These are phyloP conservation scores for Tympanuchus pallidicinctus DNA, from an alignment of 2,113 vertebrate species.

Conservation along the genomic window DNA sequence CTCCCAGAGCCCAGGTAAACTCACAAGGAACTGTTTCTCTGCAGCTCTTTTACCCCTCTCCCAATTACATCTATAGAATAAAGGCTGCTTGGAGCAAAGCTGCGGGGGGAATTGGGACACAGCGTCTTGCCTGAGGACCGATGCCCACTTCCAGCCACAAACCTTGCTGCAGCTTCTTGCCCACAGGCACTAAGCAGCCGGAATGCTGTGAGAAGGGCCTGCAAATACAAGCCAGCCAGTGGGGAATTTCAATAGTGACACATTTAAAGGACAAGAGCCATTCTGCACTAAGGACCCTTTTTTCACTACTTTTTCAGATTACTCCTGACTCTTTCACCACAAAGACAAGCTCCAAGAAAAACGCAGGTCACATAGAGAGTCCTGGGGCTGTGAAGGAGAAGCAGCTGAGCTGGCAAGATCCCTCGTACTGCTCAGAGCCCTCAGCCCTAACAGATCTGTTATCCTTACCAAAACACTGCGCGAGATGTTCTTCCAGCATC, in stretches of 20 bases:
- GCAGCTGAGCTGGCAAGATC: neutral
- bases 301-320: neutral
- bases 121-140: rapidly evolving
- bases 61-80: neutral
- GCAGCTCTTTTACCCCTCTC: neutral
- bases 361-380: neutral
- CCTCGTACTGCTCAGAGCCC: neutral
- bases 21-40: neutral
- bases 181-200: neutral
- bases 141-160: neutral
- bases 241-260: neutral
- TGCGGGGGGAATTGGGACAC: neutral
- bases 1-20: neutral
- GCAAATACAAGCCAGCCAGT: neutral
- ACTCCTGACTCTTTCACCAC: neutral
- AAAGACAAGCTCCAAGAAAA: neutral
- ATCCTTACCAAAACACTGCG: neutral
- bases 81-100: neutral
- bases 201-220: neutral
- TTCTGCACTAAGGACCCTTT: neutral
- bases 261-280: neutral
- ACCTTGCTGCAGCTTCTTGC: neutral
- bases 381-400: constrained; percentile 4
- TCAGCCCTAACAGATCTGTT: neutral
- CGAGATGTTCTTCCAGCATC: neutral